These are phyloP conservation scores for Promerops cafer DNA, from an alignment of 2,113 vertebrate genomes.

Conservation along the genomic window DNA sequence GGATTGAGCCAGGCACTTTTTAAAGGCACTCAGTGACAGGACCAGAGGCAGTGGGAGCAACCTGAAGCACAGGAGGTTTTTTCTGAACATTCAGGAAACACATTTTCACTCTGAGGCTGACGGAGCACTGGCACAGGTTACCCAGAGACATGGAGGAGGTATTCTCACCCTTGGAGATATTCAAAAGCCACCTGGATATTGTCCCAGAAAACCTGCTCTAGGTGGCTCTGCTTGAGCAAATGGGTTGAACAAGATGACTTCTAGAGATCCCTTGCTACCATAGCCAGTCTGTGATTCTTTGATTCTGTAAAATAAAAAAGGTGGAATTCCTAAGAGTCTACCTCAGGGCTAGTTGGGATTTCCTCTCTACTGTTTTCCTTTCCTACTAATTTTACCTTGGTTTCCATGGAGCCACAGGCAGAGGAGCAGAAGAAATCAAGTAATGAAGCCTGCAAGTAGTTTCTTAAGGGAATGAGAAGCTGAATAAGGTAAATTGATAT, in stretches of 20 bases:
- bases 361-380: slow-evolving; percentile 23
- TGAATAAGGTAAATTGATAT: slow-evolving; percentile 29
- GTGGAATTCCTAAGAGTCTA: background rate
- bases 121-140: background rate
- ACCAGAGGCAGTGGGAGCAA: background rate
- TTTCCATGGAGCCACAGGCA: slow-evolving; percentile 57
- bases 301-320: background rate
- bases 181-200: accelerated
- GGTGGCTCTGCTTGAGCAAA: background rate
- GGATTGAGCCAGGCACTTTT: background rate
- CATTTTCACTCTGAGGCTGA: background rate
- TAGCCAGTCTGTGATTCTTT: background rate
- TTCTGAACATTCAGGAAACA: background rate
- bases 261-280: background rate
- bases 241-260: background rate
- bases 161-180: background rate
- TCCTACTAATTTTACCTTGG: slow-evolving; percentile 65
- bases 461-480: slow-evolving; percentile 15
- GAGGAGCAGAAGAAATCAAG: slow-evolving; percentile 32
- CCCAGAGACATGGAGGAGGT: background rate
- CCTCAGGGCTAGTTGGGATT: slow-evolving; percentile 33
- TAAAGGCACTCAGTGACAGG: background rate
- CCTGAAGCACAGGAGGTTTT: background rate
- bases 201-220: background rate
- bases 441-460: slow-evolving; percentile 43